Evolutionary conservation across 2,888 invertebrate genomes (phyloP).

Genomic region (Iselma pallidipennis): DNA sequence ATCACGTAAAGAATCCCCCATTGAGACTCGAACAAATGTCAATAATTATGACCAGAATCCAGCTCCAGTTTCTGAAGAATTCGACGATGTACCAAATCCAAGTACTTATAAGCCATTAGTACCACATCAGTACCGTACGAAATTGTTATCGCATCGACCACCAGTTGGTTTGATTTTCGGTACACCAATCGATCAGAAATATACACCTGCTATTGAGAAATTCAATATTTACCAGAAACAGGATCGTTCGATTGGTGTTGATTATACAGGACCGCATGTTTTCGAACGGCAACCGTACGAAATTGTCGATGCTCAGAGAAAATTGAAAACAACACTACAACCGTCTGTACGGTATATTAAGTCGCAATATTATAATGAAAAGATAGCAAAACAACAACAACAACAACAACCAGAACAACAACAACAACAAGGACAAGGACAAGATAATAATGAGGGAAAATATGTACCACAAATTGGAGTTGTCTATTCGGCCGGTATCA

Average conservation of each 20-base stretch:
- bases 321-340: slow-evolving; percentile 30
- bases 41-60: slow-evolving; percentile 38
- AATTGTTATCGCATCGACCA: slow-evolving; percentile 29
- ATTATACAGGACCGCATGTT: slow-evolving; percentile 52
- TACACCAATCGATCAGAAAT: slow-evolving; percentile 51
- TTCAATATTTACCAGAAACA: slow-evolving; percentile 43
- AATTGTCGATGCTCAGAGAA: slow-evolving; percentile 30
- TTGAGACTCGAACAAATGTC: slow-evolving; percentile 27
- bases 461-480: slow-evolving; percentile 53
- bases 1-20: too few species aligned
- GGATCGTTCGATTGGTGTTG: slow-evolving; percentile 42
- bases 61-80: slow-evolving; percentile 50
- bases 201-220: slow-evolving; percentile 45
- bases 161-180: slow-evolving; percentile 48
- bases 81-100: slow-evolving; percentile 51
- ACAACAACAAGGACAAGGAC: slow-evolving; percentile 10
- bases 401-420: too few species aligned
- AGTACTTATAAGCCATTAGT: slow-evolving; percentile 46
- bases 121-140: slow-evolving; percentile 48
- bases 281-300: slow-evolving; percentile 53
- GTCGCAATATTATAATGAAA: slow-evolving; percentile 25
- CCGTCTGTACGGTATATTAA: slow-evolving; percentile 39
- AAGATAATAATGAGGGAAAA: slow-evolving; percentile 20
- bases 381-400: not conserved
- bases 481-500: slow-evolving; percentile 52